Evolutionary conservation across 2,113 vertebrate species (phyloP).

Genomic region (Craseonycteris thonglongyai): DNA sequence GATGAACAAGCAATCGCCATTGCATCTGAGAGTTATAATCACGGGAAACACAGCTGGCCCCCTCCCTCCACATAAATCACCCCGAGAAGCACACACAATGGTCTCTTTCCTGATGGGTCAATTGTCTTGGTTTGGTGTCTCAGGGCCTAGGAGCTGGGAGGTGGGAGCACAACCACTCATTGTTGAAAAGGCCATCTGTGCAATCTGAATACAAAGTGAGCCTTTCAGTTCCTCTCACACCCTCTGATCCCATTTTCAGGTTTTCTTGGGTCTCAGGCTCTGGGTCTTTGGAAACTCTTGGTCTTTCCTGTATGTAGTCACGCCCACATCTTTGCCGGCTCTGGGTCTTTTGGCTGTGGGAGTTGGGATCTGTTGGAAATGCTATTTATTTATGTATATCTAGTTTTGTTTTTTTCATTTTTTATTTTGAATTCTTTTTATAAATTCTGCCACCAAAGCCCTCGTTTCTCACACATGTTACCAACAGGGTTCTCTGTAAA

Average conservation of each 20-base stretch:
- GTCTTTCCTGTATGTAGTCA: not conserved
- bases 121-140: slow-evolving; percentile 62
- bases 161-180: slow-evolving; percentile 41
- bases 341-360: not conserved
- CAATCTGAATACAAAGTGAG: slow-evolving; percentile 61
- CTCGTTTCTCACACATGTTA: not conserved
- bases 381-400: slow-evolving; percentile 13
- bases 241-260: not conserved
- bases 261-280: not conserved
- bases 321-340: not conserved
- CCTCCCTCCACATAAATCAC: slow-evolving; percentile 57
- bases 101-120: slow-evolving; percentile 60
- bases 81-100: slow-evolving; percentile 59
- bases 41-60: slow-evolving; percentile 41
- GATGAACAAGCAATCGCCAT: not conserved
- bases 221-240: not conserved
- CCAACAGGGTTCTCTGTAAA: not conserved
- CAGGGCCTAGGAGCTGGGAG: slow-evolving; percentile 32
- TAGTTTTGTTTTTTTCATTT: not conserved
- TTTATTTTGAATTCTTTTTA: not conserved
- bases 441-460: not conserved
- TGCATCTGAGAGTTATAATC: slow-evolving; percentile 44
- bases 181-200: slow-evolving; percentile 66
- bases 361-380: slow-evolving; percentile 22
- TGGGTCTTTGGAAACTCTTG: not conserved